A percentile compares a stretch with the other conserved stretches of the same genome.
These are phyloP conservation scores for Resseliella maxima DNA, from an alignment of 2,888 invertebrate species.

Conservation along the genomic window DNA sequence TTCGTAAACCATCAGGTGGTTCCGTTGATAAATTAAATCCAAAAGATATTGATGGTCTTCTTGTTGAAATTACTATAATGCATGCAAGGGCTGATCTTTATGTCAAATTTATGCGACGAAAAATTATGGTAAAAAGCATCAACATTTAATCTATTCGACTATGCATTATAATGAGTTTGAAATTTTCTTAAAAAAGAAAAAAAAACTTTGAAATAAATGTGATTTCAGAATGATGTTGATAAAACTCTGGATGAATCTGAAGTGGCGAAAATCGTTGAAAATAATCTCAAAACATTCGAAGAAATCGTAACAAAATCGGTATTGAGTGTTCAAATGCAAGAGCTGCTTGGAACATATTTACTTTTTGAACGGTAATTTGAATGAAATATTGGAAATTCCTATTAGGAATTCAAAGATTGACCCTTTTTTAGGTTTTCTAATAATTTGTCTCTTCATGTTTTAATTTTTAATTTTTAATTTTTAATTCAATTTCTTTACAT, in stretches of 20 bases:
- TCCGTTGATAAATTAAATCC: conserved; percentile 76
- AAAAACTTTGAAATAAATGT: not conserved
- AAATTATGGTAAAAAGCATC: conserved; percentile 78
- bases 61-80: conserved; percentile 91
- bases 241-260: conserved; percentile 70
- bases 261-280: conserved; percentile 60
- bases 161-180: no score
- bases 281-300: conserved; percentile 71
- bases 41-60: conserved; percentile 85
- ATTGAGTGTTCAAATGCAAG: conserved; percentile 82
- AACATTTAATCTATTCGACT: no score
- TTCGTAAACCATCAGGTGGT: conserved; percentile 65
- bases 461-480: no score
- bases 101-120: conserved; percentile 84
- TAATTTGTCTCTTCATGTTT: no score
- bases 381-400: not conserved
- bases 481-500: no score
- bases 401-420: not conserved
- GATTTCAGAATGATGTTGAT: conserved; percentile 73
- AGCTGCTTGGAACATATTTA: conserved; percentile 87
- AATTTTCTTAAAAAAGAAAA: no score
- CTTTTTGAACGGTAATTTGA: conserved; percentile 80
- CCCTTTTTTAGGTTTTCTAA: no score
- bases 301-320: conserved; percentile 77
- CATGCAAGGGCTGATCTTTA: conserved; percentile 93